These are phyloP conservation scores for Phasianus colchicus DNA, from an alignment of 2,113 vertebrate species.

Conservation along the genomic window DNA sequence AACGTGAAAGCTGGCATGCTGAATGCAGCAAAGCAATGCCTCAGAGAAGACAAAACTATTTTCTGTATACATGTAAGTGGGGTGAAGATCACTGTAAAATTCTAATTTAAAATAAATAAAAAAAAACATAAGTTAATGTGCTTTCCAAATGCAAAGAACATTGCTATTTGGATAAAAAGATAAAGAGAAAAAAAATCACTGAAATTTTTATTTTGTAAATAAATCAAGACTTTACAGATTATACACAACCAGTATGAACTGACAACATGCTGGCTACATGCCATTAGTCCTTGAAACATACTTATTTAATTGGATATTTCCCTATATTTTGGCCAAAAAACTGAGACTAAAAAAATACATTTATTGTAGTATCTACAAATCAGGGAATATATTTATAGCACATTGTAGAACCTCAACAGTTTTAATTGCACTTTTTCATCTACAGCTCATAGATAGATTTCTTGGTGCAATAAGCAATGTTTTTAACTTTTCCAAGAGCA, in stretches of 20 bases:
- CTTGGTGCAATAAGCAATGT: too few species aligned
- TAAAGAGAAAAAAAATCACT: background rate
- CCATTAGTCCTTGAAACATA: background rate
- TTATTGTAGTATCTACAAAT: background rate
- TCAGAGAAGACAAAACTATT: background rate
- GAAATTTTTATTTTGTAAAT: background rate
- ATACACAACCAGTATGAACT: background rate
- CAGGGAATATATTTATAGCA: background rate
- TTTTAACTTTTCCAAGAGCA: too few species aligned
- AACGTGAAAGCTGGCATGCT: accelerated
- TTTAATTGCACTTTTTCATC: background rate
- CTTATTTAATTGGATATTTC: background rate
- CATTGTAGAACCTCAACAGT: background rate
- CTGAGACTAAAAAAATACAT: background rate
- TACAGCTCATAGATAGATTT: background rate
- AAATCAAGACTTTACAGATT: background rate
- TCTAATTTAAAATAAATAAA: background rate
- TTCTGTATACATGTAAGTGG: accelerated
- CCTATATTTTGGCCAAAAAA: background rate
- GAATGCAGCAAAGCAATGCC: background rate
- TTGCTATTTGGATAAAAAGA: background rate
- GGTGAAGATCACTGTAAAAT: background rate
- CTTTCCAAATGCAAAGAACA: background rate
- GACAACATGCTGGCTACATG: background rate
- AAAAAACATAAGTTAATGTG: background rate